Percentiles rank a stretch among this genome's conserved stretches.
Conservation (phyloP, 2,113 vertebrate genomes). For the Butorides virescens region DNA sequence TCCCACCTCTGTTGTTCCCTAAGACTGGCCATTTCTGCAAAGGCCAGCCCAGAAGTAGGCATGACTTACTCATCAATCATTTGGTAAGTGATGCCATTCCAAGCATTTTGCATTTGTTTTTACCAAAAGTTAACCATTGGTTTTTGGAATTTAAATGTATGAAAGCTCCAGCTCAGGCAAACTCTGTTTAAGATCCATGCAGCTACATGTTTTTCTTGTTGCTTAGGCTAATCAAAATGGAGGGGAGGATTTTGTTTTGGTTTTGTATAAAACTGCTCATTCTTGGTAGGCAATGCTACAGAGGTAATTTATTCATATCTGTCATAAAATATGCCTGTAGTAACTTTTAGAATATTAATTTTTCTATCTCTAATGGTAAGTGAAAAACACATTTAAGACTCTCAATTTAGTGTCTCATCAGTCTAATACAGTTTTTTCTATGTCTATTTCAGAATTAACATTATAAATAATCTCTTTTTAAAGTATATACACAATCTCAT, state of each 20-base stretch:
- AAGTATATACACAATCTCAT: not conserved
- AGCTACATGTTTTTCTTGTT: not conserved
- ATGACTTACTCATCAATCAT: not conserved
- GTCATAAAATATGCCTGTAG: not conserved
- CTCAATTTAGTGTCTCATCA: not conserved
- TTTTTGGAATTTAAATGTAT: not conserved
- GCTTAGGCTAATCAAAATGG: not conserved
- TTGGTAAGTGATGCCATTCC: not conserved
- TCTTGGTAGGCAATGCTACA: not conserved
- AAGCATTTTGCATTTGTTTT: not conserved
- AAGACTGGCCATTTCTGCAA: not conserved
- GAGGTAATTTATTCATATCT: not conserved
- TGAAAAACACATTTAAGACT: not conserved
- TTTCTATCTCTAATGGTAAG: not conserved
- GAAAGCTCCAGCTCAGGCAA: not conserved
- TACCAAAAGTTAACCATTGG: not conserved
- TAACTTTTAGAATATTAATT: not conserved
- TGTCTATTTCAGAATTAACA: not conserved
- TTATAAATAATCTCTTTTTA: not conserved
- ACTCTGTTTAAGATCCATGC: not conserved
- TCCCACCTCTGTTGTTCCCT: not conserved
- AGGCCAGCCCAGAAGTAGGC: not conserved
- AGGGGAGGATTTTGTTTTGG: not conserved
- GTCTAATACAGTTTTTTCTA: not conserved
- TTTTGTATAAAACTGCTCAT: not conserved